These are phyloP conservation scores for Palythoa grandiflora DNA, from an alignment of 92 coral and sea anemone genomes.

Conservation along the genomic window DNA sequence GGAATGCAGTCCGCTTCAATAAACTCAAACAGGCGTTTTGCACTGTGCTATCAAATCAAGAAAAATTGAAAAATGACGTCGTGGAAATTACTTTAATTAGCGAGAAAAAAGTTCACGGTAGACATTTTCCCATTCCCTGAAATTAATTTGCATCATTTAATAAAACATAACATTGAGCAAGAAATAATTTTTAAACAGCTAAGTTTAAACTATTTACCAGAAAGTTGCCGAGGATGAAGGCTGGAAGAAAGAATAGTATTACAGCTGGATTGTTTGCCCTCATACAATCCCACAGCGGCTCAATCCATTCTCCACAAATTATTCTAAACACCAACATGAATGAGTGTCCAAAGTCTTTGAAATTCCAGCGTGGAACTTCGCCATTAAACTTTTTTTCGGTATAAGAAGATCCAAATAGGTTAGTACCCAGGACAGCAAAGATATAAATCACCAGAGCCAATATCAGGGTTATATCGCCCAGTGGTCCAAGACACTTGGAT, in stretches of 20 bases:
- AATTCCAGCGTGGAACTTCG: slow-evolving; percentile 59
- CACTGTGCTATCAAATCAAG: too few species aligned
- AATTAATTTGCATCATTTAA: too few species aligned
- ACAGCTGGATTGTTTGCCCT: slow-evolving; percentile 49
- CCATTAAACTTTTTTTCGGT: slow-evolving; percentile 27
- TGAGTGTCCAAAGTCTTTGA: slow-evolving; percentile 60
- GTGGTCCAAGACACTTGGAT: slow-evolving; percentile 35
- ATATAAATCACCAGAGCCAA: slow-evolving; percentile 52
- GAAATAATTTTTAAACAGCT: too few species aligned
- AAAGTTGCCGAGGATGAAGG: slow-evolving; percentile 58
- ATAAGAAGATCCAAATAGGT: slow-evolving; percentile 53
- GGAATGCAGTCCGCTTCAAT: too few species aligned
- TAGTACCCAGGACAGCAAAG: slow-evolving; percentile 61
- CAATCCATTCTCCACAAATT: slow-evolving; percentile 64
- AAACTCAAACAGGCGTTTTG: too few species aligned
- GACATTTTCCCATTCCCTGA: too few species aligned
- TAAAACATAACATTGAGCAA: too few species aligned
- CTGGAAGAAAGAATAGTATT: slow-evolving; percentile 51
- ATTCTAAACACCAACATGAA: slow-evolving; percentile 60
- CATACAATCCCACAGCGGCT: slow-evolving; percentile 69
- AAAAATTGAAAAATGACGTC: too few species aligned
- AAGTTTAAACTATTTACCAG: slow-evolving; percentile 22
- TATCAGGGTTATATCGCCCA: slow-evolving; percentile 53
- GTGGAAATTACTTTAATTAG: too few species aligned
- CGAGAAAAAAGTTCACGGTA: too few species aligned